Percentiles rank a stretch among this genome's conserved stretches.
phyloP scores from a whole-genome alignment of 2,113 vertebrate species.

The Chloebia gouldiae region DNA sequence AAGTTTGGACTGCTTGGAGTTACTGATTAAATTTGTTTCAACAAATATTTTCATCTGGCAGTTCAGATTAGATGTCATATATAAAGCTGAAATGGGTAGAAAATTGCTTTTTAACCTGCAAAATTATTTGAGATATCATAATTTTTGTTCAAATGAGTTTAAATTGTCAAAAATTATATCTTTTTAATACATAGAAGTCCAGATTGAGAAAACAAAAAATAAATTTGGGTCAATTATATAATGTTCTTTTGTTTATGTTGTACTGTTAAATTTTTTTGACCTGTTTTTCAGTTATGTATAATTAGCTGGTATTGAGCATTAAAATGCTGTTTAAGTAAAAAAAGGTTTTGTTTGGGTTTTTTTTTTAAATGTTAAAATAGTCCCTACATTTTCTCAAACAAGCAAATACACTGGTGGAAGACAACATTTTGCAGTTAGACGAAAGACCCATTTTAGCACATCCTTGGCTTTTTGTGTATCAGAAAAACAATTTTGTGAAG shows the following conservation, averaged over 20 bases:
- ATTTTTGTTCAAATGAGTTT: not conserved
- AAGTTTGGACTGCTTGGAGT: not conserved
- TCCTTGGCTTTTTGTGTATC: not conserved
- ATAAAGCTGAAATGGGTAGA: not conserved
- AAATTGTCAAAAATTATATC: not conserved
- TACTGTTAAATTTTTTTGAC: not conserved
- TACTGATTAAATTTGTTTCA: not conserved
- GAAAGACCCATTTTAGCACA: not conserved
- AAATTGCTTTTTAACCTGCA: not conserved
- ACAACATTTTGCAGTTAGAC: not conserved
- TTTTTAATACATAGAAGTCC: not conserved
- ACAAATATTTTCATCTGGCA: not conserved
- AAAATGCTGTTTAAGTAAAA: not conserved
- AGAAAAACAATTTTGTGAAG: not conserved
- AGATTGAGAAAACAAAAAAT: not conserved
- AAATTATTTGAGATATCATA: not conserved
- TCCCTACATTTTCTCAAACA: not conserved
- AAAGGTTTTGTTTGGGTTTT: accelerated
- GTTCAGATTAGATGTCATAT: not conserved
- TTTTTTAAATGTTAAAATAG: not conserved
- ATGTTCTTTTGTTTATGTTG: not conserved
- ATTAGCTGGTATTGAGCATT: not conserved
- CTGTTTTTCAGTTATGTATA: not conserved
- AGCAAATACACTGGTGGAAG: not conserved
- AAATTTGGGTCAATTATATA: not conserved